phyloP scores from a whole-genome alignment of 2,888 invertebrate species.

The Dicyrtoma fusca region DNA sequence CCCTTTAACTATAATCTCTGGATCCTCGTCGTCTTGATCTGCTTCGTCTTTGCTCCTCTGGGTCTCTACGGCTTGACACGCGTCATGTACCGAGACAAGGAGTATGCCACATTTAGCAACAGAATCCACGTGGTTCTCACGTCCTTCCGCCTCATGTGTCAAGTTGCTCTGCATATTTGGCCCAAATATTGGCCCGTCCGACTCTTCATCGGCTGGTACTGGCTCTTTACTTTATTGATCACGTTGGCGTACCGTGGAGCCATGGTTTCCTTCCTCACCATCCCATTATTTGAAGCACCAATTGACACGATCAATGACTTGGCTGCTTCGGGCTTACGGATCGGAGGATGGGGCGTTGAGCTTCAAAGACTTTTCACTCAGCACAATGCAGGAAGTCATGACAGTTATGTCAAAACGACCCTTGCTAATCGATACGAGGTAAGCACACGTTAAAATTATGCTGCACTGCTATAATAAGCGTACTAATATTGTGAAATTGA shows the following conservation, averaged over 20 bases:
- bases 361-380: conserved; percentile 51
- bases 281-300: conserved; percentile 54
- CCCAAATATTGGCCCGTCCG: conserved; percentile 71
- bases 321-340: conserved; percentile 44
- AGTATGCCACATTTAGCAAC: conserved; percentile 38
- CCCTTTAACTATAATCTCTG: conserved; percentile 53
- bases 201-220: conserved; percentile 83
- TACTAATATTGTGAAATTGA: no score
- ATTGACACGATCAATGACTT: conserved; percentile 55
- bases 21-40: conserved; percentile 49
- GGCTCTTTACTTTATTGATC: conserved; percentile 79
- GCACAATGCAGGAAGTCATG: conserved; percentile 23
- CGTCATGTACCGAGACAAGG: conserved; percentile 43
- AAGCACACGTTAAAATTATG: no score
- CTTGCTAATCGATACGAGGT: conserved; percentile 47
- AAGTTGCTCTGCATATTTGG: conserved; percentile 55
- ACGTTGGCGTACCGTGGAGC: conserved; percentile 74
- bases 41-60: conserved; percentile 53
- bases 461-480: no score
- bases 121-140: conserved; percentile 48
- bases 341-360: conserved; percentile 55
- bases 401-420: conserved; percentile 28
- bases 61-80: conserved; percentile 45
- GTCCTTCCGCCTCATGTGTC: conserved; percentile 52
- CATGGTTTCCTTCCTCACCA: conserved; percentile 56